phyloP scores from a whole-genome alignment of 64 coral and sea anemone genomes.

The Stylophora pistillata region DNA sequence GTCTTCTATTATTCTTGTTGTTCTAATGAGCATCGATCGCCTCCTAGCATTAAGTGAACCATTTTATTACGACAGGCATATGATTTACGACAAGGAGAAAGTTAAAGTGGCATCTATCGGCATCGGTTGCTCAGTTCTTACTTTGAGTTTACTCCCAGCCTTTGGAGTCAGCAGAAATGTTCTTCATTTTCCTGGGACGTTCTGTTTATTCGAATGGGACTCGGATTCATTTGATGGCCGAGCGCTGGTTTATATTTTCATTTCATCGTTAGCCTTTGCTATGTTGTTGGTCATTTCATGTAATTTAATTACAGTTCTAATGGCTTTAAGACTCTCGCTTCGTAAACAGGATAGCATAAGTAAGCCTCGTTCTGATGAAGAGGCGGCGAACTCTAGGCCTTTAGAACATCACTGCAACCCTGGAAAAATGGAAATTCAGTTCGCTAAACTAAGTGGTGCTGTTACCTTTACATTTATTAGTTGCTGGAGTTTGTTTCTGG shows the following conservation, averaged over 20 bases:
- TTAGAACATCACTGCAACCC: neutral
- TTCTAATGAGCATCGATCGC: conserved; percentile 88
- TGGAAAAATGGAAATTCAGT: conserved; percentile 85
- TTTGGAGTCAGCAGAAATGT: conserved; percentile 85
- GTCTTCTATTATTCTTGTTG: conserved; percentile 77
- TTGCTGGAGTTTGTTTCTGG: conserved; percentile 90
- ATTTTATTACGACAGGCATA: conserved; percentile 83
- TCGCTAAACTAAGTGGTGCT: conserved; percentile 86
- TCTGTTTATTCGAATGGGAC: conserved; percentile 93
- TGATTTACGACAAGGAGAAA: conserved; percentile 87
- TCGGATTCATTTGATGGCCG: conserved; percentile 68
- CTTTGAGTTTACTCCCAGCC: conserved; percentile 78
- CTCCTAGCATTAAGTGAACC: conserved; percentile 73
- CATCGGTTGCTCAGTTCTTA: conserved; percentile 48
- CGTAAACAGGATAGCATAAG: conserved; percentile 4
- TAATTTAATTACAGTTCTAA: conserved; percentile 69
- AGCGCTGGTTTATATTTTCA: conserved; percentile 68
- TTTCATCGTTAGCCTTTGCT: conserved; percentile 47
- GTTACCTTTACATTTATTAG: conserved; percentile 68
- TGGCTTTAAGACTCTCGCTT: conserved; percentile 61
- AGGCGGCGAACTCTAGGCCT: conserved; percentile 4
- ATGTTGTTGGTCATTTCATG: conserved; percentile 70
- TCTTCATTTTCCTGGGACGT: conserved; percentile 89
- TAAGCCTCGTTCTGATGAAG: conserved; percentile 34
- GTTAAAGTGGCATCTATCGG: conserved; percentile 73